phyloP scores from a whole-genome alignment of 2,888 invertebrate species.

The Acronicta aceris region DNA sequence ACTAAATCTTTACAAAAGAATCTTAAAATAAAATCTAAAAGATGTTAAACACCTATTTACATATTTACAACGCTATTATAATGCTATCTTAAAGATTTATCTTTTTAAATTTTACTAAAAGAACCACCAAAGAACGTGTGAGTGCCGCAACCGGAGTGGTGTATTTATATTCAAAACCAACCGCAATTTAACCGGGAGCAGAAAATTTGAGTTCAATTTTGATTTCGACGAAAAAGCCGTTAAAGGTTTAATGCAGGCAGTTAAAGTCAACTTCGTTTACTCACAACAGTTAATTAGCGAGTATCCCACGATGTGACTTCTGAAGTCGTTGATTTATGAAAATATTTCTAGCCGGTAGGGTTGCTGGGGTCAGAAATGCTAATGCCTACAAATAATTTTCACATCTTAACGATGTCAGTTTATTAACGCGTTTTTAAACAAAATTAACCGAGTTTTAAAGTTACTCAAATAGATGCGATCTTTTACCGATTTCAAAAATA shows the following conservation, averaged over 20 bases:
- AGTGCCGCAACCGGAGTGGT: conserved; percentile 37
- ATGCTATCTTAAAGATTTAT: conserved; percentile 11
- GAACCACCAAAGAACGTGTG: conserved; percentile 9
- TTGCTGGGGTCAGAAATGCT: background rate
- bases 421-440: no score
- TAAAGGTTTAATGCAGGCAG: conserved; percentile 56
- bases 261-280: conserved; percentile 32
- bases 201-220: conserved; percentile 57
- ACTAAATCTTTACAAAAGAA: background rate
- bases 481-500: no score
- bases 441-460: no score
- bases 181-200: conserved; percentile 32
- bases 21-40: background rate
- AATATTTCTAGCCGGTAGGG: conserved; percentile 10
- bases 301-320: conserved; percentile 26
- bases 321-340: conserved; percentile 25
- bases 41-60: conserved; percentile 27
- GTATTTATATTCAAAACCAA: conserved; percentile 37
- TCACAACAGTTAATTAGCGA: conserved; percentile 45
- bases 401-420: background rate
- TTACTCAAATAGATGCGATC: no score
- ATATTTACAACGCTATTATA: conserved; percentile 38
- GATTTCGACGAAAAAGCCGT: conserved; percentile 61
- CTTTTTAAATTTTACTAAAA: conserved; percentile 4
- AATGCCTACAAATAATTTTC: background rate